Conservation (phyloP, 2,113 vertebrate genomes). For the Paramormyrops kingsleyae region DNA sequence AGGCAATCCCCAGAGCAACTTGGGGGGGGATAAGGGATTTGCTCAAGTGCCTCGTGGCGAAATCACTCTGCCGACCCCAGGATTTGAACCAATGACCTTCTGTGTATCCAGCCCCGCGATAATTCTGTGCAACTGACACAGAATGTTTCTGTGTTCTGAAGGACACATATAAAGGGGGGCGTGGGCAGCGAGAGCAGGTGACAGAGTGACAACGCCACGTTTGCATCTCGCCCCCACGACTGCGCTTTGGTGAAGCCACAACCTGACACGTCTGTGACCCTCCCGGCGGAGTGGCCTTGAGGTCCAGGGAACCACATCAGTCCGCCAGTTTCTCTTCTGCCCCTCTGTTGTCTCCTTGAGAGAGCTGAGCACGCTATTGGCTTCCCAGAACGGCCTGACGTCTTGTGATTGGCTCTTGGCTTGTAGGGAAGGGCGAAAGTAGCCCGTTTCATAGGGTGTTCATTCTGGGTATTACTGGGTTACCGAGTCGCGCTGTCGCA, state of each 20-base stretch:
- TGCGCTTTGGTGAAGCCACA: neutral
- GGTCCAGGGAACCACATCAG: neutral
- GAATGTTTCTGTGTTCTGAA: neutral
- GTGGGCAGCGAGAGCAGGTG: neutral
- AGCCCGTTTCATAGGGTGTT: constrained; percentile 5
- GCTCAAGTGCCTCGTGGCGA: neutral
- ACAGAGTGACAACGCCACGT: neutral
- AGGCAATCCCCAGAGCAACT: neutral
- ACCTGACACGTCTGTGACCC: neutral
- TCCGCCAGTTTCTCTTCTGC: neutral
- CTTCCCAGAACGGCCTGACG: neutral
- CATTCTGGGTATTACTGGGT: constrained; percentile 7
- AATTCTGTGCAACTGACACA: neutral
- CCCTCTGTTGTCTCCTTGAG: neutral
- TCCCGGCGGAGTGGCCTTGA: too few relatives aligned
- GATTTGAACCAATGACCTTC: neutral
- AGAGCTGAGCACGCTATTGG: neutral
- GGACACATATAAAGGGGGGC: neutral
- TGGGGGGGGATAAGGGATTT: neutral
- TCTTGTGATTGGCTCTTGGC: neutral
- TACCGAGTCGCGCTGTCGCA: neutral
- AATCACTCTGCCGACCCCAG: neutral
- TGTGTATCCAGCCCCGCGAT: neutral
- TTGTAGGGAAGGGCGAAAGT: neutral
- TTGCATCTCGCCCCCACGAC: neutral